Percentiles rank a stretch among this genome's conserved stretches.
Evolutionary conservation across 1,140 invertebrate species (phyloP).

Genomic region (Papilio polyxenes): DNA sequence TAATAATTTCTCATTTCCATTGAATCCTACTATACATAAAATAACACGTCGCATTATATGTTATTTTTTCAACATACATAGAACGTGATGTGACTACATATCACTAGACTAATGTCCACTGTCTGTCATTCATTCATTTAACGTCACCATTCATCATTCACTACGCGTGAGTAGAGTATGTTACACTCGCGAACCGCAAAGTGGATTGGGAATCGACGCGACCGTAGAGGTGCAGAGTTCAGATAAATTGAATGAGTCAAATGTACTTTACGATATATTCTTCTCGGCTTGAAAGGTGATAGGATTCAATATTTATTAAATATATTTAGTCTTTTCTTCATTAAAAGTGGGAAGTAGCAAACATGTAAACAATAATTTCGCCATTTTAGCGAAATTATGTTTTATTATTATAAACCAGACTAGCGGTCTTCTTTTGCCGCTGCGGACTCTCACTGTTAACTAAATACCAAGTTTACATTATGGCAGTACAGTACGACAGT

Average conservation of each 20-base stretch:
- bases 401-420: too few relatives aligned
- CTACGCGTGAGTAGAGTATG: not conserved
- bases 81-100: not conserved
- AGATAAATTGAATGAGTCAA: not conserved
- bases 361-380: too few relatives aligned
- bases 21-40: too few relatives aligned
- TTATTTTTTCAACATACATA: not conserved
- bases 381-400: too few relatives aligned
- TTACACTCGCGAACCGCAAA: not conserved
- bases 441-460: too few relatives aligned
- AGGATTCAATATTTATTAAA: not conserved
- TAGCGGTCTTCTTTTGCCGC: too few relatives aligned
- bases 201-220: not conserved
- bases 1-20: too few relatives aligned
- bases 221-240: not conserved
- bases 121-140: not conserved
- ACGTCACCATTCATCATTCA: conserved; percentile 3
- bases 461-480: too few relatives aligned
- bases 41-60: too few relatives aligned
- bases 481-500: too few relatives aligned
- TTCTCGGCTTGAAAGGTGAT: not conserved
- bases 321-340: too few relatives aligned
- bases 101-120: not conserved
- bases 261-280: not conserved
- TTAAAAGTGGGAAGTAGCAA: too few relatives aligned